phyloP scores from a whole-genome alignment of 1,140 invertebrate genomes.

The Aporrectodea caliginosa region DNA sequence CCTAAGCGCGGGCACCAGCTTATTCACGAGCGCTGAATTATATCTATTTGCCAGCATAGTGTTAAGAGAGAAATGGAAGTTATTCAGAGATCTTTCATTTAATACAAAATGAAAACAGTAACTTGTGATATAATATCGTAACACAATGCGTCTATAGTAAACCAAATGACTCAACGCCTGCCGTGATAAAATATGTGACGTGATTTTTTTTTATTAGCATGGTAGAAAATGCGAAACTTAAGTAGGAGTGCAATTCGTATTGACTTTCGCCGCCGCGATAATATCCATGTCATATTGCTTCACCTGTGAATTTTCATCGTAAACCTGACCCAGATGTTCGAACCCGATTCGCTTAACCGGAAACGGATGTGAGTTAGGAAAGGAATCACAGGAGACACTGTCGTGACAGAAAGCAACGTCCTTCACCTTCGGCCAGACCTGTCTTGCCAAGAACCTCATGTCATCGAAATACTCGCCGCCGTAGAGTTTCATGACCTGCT shows the following conservation, averaged over 20 bases:
- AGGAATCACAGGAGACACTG: constrained; percentile 30
- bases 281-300: constrained; percentile 13
- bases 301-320: constrained; percentile 15
- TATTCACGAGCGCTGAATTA: too few relatives aligned
- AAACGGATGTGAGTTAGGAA: constrained; percentile 29
- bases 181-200: too few relatives aligned
- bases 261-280: neutral
- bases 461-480: constrained; percentile 19
- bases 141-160: too few relatives aligned
- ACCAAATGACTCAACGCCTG: too few relatives aligned
- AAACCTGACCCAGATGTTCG: constrained; percentile 22
- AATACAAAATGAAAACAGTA: too few relatives aligned
- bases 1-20: too few relatives aligned
- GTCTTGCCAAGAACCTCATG: constrained; percentile 26
- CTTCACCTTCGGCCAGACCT: constrained; percentile 31
- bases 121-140: too few relatives aligned
- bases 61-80: too few relatives aligned
- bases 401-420: constrained; percentile 29
- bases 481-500: constrained; percentile 15
- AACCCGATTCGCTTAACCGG: constrained; percentile 5
- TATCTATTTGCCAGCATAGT: too few relatives aligned
- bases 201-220: too few relatives aligned
- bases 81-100: too few relatives aligned
- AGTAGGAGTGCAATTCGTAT: constrained; percentile 5
- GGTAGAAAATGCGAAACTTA: too few relatives aligned